Percentiles rank a stretch among this genome's conserved stretches.
Conservation (phyloP, 1,140 invertebrate genomes). For the Leucophenga varia region DNA sequence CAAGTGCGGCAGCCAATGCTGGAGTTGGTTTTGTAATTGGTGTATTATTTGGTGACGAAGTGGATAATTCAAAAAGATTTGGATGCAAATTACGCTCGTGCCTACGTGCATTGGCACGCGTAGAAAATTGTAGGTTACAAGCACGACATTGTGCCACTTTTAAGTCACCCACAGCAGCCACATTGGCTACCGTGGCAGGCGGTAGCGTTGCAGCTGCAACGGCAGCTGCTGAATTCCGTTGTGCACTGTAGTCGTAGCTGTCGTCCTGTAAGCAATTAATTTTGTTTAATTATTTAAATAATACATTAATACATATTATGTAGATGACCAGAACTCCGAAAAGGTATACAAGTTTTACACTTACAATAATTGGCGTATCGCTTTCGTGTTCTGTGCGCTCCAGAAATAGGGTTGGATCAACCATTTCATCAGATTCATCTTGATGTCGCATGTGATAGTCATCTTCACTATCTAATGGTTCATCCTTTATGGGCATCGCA, state of each 20-base stretch:
- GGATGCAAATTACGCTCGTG: slow-evolving; percentile 54
- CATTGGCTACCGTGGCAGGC: slow-evolving; percentile 35
- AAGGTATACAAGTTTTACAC: slow-evolving; percentile 5
- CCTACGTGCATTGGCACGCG: slow-evolving; percentile 52
- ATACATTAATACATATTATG: not conserved
- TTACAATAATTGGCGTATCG: slow-evolving; percentile 43
- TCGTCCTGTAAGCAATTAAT: too few species aligned
- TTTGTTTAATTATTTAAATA: too few species aligned
- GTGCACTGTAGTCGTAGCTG: slow-evolving; percentile 40
- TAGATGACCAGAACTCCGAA: not conserved
- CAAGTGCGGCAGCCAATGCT: slow-evolving; percentile 40
- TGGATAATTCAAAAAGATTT: slow-evolving; percentile 48
- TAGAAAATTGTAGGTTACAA: slow-evolving; percentile 54
- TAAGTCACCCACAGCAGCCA: slow-evolving; percentile 37
- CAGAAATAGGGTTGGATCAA: slow-evolving; percentile 53
- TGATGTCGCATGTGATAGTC: slow-evolving; percentile 45
- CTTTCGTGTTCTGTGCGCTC: slow-evolving; percentile 48
- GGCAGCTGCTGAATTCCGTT: slow-evolving; percentile 38
- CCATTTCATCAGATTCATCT: slow-evolving; percentile 52
- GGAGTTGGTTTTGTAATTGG: slow-evolving; percentile 47
- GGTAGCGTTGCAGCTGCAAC: slow-evolving; percentile 26
- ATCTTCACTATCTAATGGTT: slow-evolving; percentile 48
- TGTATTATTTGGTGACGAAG: slow-evolving; percentile 43
- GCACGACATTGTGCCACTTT: slow-evolving; percentile 50
- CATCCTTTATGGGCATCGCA: slow-evolving; percentile 51